Percentiles rank a stretch among this genome's conserved stretches.
Evolutionary conservation across 1,140 invertebrate species (phyloP).

Genomic region (Latrodectus geometricus): DNA sequence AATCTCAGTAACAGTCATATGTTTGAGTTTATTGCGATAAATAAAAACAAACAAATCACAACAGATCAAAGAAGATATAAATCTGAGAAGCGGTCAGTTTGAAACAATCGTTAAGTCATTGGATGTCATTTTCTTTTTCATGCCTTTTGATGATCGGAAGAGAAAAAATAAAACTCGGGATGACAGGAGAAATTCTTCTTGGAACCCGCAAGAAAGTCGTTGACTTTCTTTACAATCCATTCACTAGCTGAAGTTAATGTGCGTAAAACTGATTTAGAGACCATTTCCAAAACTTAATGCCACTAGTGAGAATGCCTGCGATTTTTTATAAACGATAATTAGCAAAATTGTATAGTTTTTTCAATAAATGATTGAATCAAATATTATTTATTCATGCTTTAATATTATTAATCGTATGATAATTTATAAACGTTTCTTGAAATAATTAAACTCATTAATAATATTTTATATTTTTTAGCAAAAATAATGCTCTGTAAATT

Average conservation of each 20-base stretch:
- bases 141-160: not conserved
- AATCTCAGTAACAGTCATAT: no score
- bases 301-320: not conserved
- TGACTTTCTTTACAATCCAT: slow-evolving; percentile 37
- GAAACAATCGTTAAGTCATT: slow-evolving; percentile 13
- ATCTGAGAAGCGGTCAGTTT: not conserved
- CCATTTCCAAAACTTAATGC: not conserved
- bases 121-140: not conserved
- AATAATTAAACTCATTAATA: no score
- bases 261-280: not conserved
- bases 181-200: not conserved
- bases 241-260: slow-evolving; percentile 32
- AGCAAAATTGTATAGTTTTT: no score
- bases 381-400: no score
- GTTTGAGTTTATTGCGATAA: no score
- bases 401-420: no score
- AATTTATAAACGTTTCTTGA: no score
- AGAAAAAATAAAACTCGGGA: not conserved
- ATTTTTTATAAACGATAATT: no score
- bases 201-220: not conserved
- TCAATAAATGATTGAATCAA: no score
- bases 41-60: not conserved
- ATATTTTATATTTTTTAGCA: no score
- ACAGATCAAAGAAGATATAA: not conserved
- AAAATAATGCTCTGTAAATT: no score